Base-by-base conservation (phyloP, 2,797 vertebrate species). In the Setipinna tenuifilis region DNA sequence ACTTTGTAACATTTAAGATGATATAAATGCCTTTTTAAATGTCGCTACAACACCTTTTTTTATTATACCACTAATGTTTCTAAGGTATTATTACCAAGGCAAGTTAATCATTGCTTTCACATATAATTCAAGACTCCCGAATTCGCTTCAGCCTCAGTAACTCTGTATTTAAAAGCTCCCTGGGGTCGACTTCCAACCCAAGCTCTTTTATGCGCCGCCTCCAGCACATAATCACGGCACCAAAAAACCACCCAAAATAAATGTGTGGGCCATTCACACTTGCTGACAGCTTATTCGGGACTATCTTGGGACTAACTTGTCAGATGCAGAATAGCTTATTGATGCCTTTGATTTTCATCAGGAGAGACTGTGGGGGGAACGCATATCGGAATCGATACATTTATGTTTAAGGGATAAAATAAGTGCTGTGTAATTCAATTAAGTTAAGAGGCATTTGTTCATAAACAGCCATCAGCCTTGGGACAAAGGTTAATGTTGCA, bases 361-460 rank as follows among this genome's bases (percentile, higher is more conserved):
- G 35, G 71, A 17, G 35, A 25, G 71, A 78, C 16, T 6, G 2
- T 41, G 65, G 71, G 2, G 0, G 3, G 41, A 44, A 78, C 9
- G 35, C 17, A 41, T 16, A 78, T 41, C 6, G 6, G 35, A 78
- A 41, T 78, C 71, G 31, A 44, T 78, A 78, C 41, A 44, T 41
- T 44, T 78, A 44, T 41, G 31, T 21, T 87, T 58, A 61, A 82
- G 85, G 41, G 58, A 81, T 87, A 86, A 83, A 85, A 87, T 88
- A 87, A 78, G 28, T 35, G 23, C 71, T 82, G 46, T 88, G 62
- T 57, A 62, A 89, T 85, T 90, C 84, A 82, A 89, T 91, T 89
- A 89, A 83, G 61, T 89, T 87, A 16, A 89, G 87, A 91, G 89
- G 87, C 81, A 82, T 85, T 86, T 89, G 91, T 87, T 92, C 86